A percentile compares a stretch with the other conserved stretches of the same genome.
Evolutionary conservation across 2,888 invertebrate genomes (phyloP).

Genomic region (Scaptomyza polygonia): DNA sequence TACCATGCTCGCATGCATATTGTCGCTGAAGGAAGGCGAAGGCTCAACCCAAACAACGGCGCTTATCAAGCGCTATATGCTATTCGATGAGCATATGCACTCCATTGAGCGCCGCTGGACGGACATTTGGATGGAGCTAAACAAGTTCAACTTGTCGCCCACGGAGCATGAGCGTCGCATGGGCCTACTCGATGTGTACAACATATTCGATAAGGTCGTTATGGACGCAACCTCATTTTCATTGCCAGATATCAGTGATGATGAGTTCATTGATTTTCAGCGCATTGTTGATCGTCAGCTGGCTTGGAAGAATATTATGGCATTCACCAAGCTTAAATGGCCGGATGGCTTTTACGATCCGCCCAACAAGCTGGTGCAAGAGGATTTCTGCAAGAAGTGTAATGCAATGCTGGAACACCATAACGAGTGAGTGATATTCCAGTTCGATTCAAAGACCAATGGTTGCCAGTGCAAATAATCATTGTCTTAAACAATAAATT

Average conservation of each 20-base stretch:
- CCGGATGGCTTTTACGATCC: constrained; percentile 81
- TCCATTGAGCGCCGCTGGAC: constrained; percentile 86
- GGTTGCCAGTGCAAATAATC: no score
- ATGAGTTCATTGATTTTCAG: constrained; percentile 83
- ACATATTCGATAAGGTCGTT: constrained; percentile 82
- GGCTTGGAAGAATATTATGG: constrained; percentile 83
- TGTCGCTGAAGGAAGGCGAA: constrained; percentile 84
- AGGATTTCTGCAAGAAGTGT: constrained; percentile 83
- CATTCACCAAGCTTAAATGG: constrained; percentile 82
- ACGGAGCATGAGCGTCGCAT: constrained; percentile 82
- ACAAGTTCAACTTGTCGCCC: constrained; percentile 82
- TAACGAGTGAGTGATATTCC: constrained; percentile 73
- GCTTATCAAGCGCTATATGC: constrained; percentile 85
- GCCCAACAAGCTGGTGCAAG: constrained; percentile 79
- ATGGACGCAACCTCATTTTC: constrained; percentile 81
- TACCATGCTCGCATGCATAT: constrained; percentile 86
- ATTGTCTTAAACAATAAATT: neutral
- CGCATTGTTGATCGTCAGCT: constrained; percentile 81
- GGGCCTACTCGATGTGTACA: constrained; percentile 81
- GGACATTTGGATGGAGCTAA: constrained; percentile 84
- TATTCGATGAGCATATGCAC: constrained; percentile 87
- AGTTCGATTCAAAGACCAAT: neutral
- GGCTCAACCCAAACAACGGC: constrained; percentile 81
- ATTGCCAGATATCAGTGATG: constrained; percentile 80
- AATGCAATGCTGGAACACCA: constrained; percentile 82